Base-by-base conservation (phyloP, 2,888 invertebrate species). In the Oligia fasciuncula region DNA sequence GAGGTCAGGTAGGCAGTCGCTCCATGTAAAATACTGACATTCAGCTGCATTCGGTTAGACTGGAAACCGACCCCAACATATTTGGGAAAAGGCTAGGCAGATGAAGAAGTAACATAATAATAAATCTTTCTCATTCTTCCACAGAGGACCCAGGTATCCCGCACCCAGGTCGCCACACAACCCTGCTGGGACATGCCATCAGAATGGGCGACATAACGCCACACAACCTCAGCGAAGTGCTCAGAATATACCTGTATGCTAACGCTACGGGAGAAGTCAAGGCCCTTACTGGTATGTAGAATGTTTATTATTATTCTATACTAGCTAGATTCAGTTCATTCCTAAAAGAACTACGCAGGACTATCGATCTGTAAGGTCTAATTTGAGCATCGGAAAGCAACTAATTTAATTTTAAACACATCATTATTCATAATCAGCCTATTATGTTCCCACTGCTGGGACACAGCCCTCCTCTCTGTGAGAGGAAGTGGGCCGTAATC, bases 201-300 rank as follows among this genome's bases (percentile, higher is more conserved):
- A 97, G 98, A 4, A 98, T 99, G 84, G 99, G 99, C 80, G 99
- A 99, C 92, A 98, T 99, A 73, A 99, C 99, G 0, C 98, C 99
- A 80, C 98, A 98, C 43, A 99, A 99, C 93, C 97, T 99, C 35
- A 98, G 99, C 80, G 99, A 99, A 94, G 98, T 99, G 75, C 96
- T 99, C 60, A 97, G 99, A 86, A 98, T 99, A 93, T 99, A 99
- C 93, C 96, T 99, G 87, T 98, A 98, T 90, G 99, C 99, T 0
- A 98, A 98, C 91, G 98, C 98, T 0, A 98, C 98, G 0, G 98
- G 98, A 0, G 98, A 99, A 93, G 97, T 99, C 4, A 98, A 98
- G 86, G 98, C 98, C 46, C 95, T 98, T 73, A 98, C 98, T 29
- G 98, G 97, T 97, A 77, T 11, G 46, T n/a, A 60, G 57, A 60